These are phyloP conservation scores for Harpalus rufipes DNA, from an alignment of 2,888 invertebrate species.

Conservation along the genomic window DNA sequence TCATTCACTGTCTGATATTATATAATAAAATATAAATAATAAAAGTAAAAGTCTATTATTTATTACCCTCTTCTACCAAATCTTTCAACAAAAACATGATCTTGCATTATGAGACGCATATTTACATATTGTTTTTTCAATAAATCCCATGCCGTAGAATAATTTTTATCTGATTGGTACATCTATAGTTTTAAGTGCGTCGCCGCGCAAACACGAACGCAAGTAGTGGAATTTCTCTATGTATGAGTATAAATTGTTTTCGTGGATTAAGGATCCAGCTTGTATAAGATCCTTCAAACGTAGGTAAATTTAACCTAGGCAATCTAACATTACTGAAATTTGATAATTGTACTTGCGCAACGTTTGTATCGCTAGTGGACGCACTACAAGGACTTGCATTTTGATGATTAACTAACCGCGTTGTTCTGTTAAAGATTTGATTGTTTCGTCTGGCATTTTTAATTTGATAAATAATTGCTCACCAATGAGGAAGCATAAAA, in stretches of 20 bases:
- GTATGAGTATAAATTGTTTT: no score
- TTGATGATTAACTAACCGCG: conserved; percentile 7
- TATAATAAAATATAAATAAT: no score
- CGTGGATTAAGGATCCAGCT: neutral
- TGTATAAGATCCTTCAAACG: neutral
- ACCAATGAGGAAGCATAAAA: neutral
- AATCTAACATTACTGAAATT: neutral
- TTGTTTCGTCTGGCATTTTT: conserved; percentile 8
- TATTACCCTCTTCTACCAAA: no score
- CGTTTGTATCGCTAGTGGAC: neutral
- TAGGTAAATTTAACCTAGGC: conserved; percentile 22
- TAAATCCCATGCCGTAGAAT: conserved; percentile 68
- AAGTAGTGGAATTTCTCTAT: no score
- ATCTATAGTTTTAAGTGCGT: conserved; percentile 50
- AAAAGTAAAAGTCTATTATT: no score
- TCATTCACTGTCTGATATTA: no score
- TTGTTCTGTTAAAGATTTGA: conserved; percentile 10
- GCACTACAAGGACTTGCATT: neutral
- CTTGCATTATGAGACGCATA: conserved; percentile 66
- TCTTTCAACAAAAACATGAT: no score
- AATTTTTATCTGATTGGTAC: conserved; percentile 67
- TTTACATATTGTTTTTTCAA: conserved; percentile 68
- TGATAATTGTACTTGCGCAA: no score
- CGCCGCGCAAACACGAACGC: conserved; percentile 24
- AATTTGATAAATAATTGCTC: conserved; percentile 5